Evolutionary conservation across 1,140 invertebrate genomes (phyloP).

Genomic region (Portunus trituberculatus): DNA sequence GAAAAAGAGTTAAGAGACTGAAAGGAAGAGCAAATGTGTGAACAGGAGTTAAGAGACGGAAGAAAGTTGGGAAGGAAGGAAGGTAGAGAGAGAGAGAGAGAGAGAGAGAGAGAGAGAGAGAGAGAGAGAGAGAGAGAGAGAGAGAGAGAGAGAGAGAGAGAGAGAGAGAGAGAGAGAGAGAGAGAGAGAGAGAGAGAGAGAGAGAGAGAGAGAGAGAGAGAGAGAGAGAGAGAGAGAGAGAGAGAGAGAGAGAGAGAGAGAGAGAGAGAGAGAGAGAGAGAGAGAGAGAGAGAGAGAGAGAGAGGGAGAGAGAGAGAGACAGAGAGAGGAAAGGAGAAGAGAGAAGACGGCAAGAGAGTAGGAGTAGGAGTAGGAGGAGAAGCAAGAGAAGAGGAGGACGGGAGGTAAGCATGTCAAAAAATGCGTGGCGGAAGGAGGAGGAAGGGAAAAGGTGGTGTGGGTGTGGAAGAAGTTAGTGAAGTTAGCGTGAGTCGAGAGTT

Average conservation of each 20-base stretch:
- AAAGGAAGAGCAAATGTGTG: background rate
- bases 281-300: no score
- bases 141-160: background rate
- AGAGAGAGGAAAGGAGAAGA: background rate
- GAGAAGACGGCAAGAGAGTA: background rate
- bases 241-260: no score
- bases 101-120: background rate
- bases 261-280: no score
- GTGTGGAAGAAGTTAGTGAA: constrained; percentile 21
- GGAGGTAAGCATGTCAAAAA: constrained; percentile 1
- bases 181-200: constrained; percentile 2
- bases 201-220: no score
- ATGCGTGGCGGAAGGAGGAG: background rate
- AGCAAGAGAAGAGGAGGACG: background rate
- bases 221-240: no score
- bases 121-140: background rate
- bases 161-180: background rate
- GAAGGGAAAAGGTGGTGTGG: background rate
- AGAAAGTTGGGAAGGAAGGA: background rate
- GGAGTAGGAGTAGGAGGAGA: background rate
- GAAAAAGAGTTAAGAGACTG: background rate
- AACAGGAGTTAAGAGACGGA: background rate
- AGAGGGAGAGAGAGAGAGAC: background rate
- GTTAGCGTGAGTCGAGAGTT: constrained; percentile 7
- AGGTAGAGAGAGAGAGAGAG: background rate